Base-by-base conservation (phyloP, 1,140 invertebrate species). In the Pogonomyrmex californicus region DNA sequence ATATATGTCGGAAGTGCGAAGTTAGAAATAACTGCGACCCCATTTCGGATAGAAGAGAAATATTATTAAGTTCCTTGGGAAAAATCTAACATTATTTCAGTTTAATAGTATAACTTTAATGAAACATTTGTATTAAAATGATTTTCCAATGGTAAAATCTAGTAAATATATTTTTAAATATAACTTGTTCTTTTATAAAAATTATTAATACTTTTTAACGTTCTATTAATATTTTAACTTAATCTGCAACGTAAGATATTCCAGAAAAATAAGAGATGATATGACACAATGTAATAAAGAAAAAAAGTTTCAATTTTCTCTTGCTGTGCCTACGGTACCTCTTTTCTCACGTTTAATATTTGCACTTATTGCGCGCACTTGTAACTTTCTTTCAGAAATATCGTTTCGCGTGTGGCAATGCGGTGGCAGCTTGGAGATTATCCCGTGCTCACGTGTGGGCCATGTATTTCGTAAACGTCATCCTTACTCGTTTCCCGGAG, bases 391-490 rank as follows among this genome's bases (percentile, higher is more conserved):
- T 93, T 66, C 93, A 97, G 96, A 97, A 95, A 97, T 97, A 87
- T 97, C 97, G 58, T 97, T 97, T 93, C 96, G 98, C 89, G 98
- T 98, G n/a, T 99, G 98, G 99, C 99, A 99, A 95, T 99, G 99
- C 93, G 99, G 99, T 4, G 99, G 99, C 23, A 98, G 97, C 85
- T 94, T 99, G 70, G 98, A 99, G 95, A 99, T 99, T 87, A 98
- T 99, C 47, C 98, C 99, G 0, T 99, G 98, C 94, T 99, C 98
- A 58, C 96, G 98, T 33, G 98, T 98, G 17, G 98, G 98, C 1
- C 99, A 99, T 95, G 98, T 99, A 65, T 98, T 98, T 95, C 96
- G 99, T 10, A 99, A 99, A 95, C 97, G 98, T 66, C 98, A 99
- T 94, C 99, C 99, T 0, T 99, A 99, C 95, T 98, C 98, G 56